phyloP scores from a whole-genome alignment of 2,888 invertebrate genomes.

The Polyommatus icarus region DNA sequence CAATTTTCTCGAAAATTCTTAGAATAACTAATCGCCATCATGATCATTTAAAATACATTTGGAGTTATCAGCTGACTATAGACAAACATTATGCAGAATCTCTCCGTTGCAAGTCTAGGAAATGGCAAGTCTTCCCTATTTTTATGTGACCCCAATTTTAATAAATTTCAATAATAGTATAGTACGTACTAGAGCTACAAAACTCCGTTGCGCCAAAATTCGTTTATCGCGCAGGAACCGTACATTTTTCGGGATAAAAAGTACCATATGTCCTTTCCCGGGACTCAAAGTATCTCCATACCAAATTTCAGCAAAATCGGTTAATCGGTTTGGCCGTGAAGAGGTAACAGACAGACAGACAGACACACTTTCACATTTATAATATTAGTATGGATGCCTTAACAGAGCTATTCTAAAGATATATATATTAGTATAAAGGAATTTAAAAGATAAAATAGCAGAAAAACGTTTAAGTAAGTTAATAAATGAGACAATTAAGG shows the following conservation, averaged over 20 bases:
- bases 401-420: not conserved
- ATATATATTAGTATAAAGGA: not conserved
- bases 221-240: too few species aligned
- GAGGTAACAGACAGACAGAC: too few species aligned
- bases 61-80: conserved; percentile 7
- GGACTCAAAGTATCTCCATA: too few species aligned
- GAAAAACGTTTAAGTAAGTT: not conserved
- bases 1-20: not conserved
- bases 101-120: not conserved
- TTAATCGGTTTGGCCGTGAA: too few species aligned
- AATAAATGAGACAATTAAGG: conserved; percentile 11
- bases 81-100: conserved; percentile 12
- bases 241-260: too few species aligned
- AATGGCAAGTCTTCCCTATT: not conserved
- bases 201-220: too few species aligned
- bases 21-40: conserved; percentile 20
- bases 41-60: conserved; percentile 17
- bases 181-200: too few species aligned
- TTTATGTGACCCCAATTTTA: not conserved
- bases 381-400: not conserved
- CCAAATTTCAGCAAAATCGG: too few species aligned
- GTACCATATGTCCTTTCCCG: too few species aligned
- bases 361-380: too few species aligned
- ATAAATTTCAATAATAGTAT: not conserved
- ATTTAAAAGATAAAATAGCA: not conserved